Evolutionary conservation across 2,888 invertebrate genomes (phyloP).

Genomic region (Mesoligia furuncula): DNA sequence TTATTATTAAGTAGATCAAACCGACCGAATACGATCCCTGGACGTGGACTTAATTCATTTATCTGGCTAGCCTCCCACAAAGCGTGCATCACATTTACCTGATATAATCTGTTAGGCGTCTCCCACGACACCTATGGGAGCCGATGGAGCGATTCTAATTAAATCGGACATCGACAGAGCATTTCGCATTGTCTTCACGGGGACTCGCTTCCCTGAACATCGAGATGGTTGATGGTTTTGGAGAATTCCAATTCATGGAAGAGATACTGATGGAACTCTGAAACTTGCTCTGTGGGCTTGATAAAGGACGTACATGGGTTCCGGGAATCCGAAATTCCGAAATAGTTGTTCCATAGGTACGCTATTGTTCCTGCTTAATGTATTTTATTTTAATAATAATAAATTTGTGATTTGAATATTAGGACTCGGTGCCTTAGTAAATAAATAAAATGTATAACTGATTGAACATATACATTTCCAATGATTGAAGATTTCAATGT

Average conservation of each 20-base stretch:
- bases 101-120: constrained; percentile 42
- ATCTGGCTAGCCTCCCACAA: constrained; percentile 25
- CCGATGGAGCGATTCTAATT: constrained; percentile 56
- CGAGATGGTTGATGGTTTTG: constrained; percentile 41
- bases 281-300: constrained; percentile 13
- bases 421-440: too few relatives aligned
- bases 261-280: constrained; percentile 27
- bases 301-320: constrained; percentile 2
- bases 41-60: constrained; percentile 29
- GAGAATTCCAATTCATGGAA: constrained; percentile 49
- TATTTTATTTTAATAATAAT: not conserved
- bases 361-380: not conserved
- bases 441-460: not conserved
- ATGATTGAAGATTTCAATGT: not conserved
- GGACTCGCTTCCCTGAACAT: constrained; percentile 48
- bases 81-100: constrained; percentile 33
- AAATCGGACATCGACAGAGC: constrained; percentile 49
- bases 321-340: not conserved
- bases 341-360: not conserved
- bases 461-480: not conserved
- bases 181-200: constrained; percentile 56
- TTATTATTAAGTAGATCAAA: constrained; percentile 13
- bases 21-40: not conserved
- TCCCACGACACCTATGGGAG: constrained; percentile 51
- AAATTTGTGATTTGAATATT: not conserved